Conservation (phyloP, 2,888 invertebrate genomes). For the Mythimna impura region DNA sequence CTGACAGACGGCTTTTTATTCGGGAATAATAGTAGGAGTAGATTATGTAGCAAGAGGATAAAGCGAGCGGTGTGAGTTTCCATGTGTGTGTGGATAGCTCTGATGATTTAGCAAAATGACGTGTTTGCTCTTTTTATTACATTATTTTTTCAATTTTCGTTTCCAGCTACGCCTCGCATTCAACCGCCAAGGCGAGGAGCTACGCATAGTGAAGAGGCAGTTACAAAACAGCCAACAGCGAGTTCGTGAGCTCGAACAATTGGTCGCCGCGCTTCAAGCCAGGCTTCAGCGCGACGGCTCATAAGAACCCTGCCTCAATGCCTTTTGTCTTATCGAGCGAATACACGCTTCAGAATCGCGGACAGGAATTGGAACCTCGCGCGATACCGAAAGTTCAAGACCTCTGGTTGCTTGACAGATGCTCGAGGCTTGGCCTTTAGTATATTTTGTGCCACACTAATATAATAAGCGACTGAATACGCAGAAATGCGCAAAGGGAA, state of each 20-base stretch:
- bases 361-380: conserved; percentile 26
- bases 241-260: conserved; percentile 95
- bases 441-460: conserved; percentile 53
- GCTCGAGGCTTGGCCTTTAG: conserved; percentile 29
- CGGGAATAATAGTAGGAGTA: too few species aligned
- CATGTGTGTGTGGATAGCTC: too few species aligned
- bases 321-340: conserved; percentile 45
- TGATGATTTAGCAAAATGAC: too few species aligned
- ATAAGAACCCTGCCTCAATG: conserved; percentile 55
- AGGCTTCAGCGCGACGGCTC: conserved; percentile 73
- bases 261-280: conserved; percentile 91
- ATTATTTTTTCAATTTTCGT: neutral
- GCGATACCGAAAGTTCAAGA: conserved; percentile 11
- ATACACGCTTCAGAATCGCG: conserved; percentile 41
- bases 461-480: conserved; percentile 22
- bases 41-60: too few species aligned
- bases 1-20: too few species aligned
- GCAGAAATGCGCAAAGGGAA: neutral
- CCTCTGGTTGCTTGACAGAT: conserved; percentile 27
- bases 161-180: conserved; percentile 94
- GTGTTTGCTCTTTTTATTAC: too few species aligned
- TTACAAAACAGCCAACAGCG: conserved; percentile 94
- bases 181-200: conserved; percentile 94
- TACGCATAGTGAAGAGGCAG: conserved; percentile 94
- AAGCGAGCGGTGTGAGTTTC: too few species aligned